Evolutionary conservation across 2,113 vertebrate genomes (phyloP), one percentile per base, ranked within the genome.

Genomic region (Pelobates fuscus): DNA sequence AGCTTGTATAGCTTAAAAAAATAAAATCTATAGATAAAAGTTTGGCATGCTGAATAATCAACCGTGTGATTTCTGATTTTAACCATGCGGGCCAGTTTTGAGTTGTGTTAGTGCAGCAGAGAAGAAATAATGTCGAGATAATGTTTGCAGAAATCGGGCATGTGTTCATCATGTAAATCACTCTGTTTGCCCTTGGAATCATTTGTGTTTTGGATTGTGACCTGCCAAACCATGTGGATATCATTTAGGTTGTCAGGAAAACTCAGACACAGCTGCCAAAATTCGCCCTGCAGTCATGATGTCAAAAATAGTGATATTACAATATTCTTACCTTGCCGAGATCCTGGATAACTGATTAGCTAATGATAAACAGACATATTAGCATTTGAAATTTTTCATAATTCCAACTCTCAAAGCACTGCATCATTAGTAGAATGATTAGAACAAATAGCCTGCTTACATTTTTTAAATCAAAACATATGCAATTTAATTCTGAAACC

Each of bases 131-230:
- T 66, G 20, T 23, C 17, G 24, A 57, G 20, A 57, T 55, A 49
- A 32, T 32, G 26, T 26, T 68, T 46, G 29, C 46, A 55, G 14
- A 37, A 26, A 24, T 41, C 14, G 37, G 24, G 43, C 64, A 32
- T 32, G 49, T 57, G 52, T 69, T 32, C 29, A 14, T 21, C 1
- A 23, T 68, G 66, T 68, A 32, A 32, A 57, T 46, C 64, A 49
- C 43, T 66, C 18, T 11, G 20, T 63, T 63, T 46, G 41, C 64
- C 41, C 7, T 52, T 52, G 26, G 25, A 67, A 67, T 30, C 44
- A 30, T 67, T 67, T 54, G 26, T 29, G 60, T 32, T 69, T 57
- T 57, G 26, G 29, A 54, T 69, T 54, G 18, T 21, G 20, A 37
- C 27, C 29, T 37, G 52, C 25, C 14, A 69, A 69, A 17, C 29